Evolutionary conservation across 2,888 invertebrate genomes (phyloP).

Genomic region (Fragum whitleyi): DNA sequence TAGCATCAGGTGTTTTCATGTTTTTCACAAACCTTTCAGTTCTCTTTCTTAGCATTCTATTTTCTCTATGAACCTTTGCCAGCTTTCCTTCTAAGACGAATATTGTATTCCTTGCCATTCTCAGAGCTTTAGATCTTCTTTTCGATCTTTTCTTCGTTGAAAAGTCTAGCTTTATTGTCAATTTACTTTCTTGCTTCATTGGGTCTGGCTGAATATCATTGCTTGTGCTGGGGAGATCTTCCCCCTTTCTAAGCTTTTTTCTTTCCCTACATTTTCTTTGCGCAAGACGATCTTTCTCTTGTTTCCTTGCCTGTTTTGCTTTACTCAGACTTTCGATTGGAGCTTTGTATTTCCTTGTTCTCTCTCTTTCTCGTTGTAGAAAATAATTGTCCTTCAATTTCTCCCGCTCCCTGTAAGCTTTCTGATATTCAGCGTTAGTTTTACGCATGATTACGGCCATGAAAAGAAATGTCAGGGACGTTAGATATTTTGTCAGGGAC

Average conservation of each 20-base stretch:
- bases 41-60: background rate
- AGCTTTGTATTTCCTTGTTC: constrained; percentile 12
- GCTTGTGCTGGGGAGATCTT: constrained; percentile 3
- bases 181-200: too few species aligned
- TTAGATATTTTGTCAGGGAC: too few species aligned
- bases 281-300: background rate
- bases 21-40: background rate
- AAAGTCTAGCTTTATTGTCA: too few species aligned
- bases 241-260: constrained; percentile 44
- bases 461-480: too few species aligned
- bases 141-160: too few species aligned
- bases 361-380: constrained; percentile 40
- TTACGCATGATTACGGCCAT: too few species aligned
- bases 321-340: constrained; percentile 25
- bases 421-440: constrained; percentile 50
- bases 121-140: too few species aligned
- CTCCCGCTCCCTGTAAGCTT: constrained; percentile 46
- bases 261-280: background rate
- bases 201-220: background rate
- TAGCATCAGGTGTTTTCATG: background rate
- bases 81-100: too few species aligned
- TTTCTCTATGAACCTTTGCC: too few species aligned
- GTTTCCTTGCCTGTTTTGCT: constrained; percentile 30
- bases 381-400: constrained; percentile 51
- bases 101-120: too few species aligned